Evolutionary conservation across 2,797 vertebrate species (phyloP), one percentile per base, ranked within the genome.

Genomic region (Lepus townsendii): DNA sequence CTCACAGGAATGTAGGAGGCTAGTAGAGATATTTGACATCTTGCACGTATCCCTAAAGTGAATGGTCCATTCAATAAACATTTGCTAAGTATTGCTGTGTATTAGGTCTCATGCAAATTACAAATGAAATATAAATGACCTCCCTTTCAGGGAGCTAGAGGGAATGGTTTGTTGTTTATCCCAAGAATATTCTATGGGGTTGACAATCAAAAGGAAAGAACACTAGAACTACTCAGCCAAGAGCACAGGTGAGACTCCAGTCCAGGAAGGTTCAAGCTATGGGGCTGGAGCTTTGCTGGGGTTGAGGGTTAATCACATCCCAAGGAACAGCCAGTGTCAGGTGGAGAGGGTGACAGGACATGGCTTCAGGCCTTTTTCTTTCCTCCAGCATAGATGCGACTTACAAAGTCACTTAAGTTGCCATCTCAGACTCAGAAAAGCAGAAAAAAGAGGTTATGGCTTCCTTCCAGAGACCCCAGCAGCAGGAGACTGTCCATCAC

Each of bases 361-460:
- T 0, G 5, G 76, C 52, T 75, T 6, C 12, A 60, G 54, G 63
- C 4, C 54, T 91, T 91, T 75, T 80, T 79, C 20, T 87, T 83
- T 84, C 50, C 27, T 88, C 32, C 57, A 8, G 8, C 78, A 60
- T 79, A 78, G 42, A 78, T 60, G 32, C 19, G 54, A 88, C 7
- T 72, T 71, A 38, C 26, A 57, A 93, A 72, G 73, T 63, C 30
- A 75, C 54, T 91, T 32, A 78, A 47, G 65, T 73, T 95, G 17
- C 38, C 19, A 87, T 72, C 84, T 93, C 84, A n/a, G 27, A 57
- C 42, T 88, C 66, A 80, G 35, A 60, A 57, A 91, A 47, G 72
- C 83, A 75, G 68, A 50, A 47, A 77, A 14, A 42, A 88, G 10
- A 35, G 16, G 13, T 50, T 42, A 35, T 27, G 62, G 65, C 38